phyloP scores from a whole-genome alignment of 2,113 vertebrate genomes.

The Macaca mulatta region DNA sequence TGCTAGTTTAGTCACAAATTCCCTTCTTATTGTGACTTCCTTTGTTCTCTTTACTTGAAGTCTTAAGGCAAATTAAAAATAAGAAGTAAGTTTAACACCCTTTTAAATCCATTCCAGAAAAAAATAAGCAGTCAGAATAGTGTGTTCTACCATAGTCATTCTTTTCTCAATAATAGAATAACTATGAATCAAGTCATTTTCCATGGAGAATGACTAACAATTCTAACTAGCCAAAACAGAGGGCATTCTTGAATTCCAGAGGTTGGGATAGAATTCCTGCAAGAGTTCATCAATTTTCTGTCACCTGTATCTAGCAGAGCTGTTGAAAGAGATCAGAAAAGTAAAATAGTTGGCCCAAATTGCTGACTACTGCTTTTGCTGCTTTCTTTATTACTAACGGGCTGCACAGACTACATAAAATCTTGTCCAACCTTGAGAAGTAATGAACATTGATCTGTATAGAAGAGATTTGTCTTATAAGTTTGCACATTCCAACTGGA shows the following conservation, averaged over 20 bases:
- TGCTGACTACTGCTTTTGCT: not conserved
- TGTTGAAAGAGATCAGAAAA: not conserved
- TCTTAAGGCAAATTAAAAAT: not conserved
- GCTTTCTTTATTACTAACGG: not conserved
- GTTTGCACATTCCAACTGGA: not conserved
- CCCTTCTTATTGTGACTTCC: not conserved
- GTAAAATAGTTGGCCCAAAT: not conserved
- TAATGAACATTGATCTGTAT: not conserved
- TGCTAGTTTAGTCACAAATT: not conserved
- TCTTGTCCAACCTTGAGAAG: not conserved
- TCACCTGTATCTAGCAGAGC: not conserved
- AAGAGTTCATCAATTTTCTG: not conserved
- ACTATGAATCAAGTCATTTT: not conserved
- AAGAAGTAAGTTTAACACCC: not conserved
- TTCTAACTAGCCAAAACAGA: not conserved
- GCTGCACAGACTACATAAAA: not conserved
- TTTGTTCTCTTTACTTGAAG: not conserved
- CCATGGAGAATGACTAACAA: not conserved
- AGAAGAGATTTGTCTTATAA: not conserved
- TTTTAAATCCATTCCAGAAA: not conserved
- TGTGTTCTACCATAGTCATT: not conserved
- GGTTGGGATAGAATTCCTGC: not conserved
- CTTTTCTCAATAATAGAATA: not conserved
- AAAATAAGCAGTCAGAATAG: not conserved
- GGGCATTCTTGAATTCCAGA: not conserved